phyloP scores from a whole-genome alignment of 2,888 invertebrate species.

The Philereme vetulata region DNA sequence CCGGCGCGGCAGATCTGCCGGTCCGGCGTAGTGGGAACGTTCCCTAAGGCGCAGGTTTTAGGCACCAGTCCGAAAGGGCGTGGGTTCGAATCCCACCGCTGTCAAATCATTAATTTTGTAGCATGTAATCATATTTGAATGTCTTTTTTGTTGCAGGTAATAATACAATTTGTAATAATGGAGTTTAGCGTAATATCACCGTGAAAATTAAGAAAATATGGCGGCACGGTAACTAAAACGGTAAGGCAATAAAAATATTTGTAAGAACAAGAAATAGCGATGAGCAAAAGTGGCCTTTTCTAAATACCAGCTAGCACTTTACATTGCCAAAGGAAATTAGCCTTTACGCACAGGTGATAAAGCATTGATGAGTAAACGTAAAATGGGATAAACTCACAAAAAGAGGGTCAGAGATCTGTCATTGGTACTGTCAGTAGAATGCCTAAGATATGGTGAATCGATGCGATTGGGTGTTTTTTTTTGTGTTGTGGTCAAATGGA shows the following conservation, averaged over 20 bases:
- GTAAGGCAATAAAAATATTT: not conserved
- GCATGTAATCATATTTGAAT: not conserved
- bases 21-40: no score
- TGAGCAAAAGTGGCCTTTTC: not conserved
- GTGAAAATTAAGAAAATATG: not conserved
- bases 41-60: constrained; percentile 86
- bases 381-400: constrained; percentile 32
- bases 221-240: not conserved
- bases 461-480: not conserved
- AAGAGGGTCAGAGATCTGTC: constrained; percentile 51
- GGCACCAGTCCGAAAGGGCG: constrained; percentile 88
- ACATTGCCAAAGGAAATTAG: not conserved
- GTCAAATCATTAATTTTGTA: constrained; percentile 53
- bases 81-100: constrained; percentile 89
- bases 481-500: not conserved
- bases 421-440: constrained; percentile 45
- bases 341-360: not conserved
- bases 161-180: not conserved
- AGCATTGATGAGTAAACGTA: constrained; percentile 7
- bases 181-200: not conserved
- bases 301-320: not conserved
- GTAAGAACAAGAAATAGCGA: not conserved
- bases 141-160: not conserved
- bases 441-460: not conserved
- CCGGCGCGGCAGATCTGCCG: no score